phyloP scores from a whole-genome alignment of 2,888 invertebrate genomes.

The Sthenelais limicola region DNA sequence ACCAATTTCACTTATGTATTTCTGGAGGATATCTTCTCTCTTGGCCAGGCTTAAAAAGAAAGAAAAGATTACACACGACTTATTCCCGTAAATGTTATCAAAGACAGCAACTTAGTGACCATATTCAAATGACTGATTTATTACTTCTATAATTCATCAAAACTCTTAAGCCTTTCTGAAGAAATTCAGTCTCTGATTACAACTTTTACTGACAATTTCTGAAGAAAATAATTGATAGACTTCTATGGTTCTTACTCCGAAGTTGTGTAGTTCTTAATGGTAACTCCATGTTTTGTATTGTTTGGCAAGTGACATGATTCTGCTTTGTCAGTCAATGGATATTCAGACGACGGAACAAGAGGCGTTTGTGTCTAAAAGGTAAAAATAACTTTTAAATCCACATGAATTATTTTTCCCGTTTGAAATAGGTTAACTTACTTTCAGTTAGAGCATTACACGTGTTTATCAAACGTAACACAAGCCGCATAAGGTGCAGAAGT shows the following conservation, averaged over 20 bases:
- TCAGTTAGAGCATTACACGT: too few species aligned
- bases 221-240: not conserved
- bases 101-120: too few species aligned
- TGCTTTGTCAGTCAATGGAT: slow-evolving; percentile 26
- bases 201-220: too few species aligned
- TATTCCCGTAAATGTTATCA: too few species aligned
- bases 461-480: too few species aligned
- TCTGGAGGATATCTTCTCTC: slow-evolving; percentile 73
- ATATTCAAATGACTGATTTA: too few species aligned
- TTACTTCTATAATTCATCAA: too few species aligned
- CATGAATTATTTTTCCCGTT: not conserved
- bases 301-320: slow-evolving; percentile 4
- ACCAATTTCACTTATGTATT: slow-evolving; percentile 79
- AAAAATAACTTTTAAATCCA: too few species aligned
- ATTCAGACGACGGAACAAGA: slow-evolving; percentile 12
- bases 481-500: too few species aligned
- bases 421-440: not conserved
- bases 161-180: too few species aligned
- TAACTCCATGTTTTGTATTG: slow-evolving; percentile 8
- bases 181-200: too few species aligned
- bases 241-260: slow-evolving; percentile 19
- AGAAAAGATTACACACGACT: not conserved
- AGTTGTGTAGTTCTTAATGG: slow-evolving; percentile 26
- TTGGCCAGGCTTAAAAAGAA: not conserved
- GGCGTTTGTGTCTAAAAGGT: slow-evolving; percentile 26